Base-by-base conservation (phyloP, 2,797 vertebrate genomes). In the Fundulus diaphanus region DNA sequence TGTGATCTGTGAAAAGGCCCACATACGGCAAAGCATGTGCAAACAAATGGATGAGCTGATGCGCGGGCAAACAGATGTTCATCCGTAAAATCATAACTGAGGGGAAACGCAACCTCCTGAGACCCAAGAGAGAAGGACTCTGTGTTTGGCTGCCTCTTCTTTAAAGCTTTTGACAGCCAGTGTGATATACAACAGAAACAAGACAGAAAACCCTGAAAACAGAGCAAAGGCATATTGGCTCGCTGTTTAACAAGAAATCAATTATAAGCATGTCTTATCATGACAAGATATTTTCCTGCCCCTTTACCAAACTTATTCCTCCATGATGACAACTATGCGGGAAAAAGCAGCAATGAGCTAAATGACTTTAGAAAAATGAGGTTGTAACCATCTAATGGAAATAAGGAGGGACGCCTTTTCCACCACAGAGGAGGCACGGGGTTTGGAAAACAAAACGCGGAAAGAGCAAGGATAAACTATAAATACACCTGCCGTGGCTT, bases 51-150 rank as follows among this genome's bases (percentile, higher is more conserved):
- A 87, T 77, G 37, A 80, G 73, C 54, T 22, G 76, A 67, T 44
- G 72, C 77, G 75, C 68, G n/a, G 61, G 72, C 68, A 63, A 87
- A 79, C 85, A 89, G 85, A 83, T 85, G 85, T 76, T 82, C 40
- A 74, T 76, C 70, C 71, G 80, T 72, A 80, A 74, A 77, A 78
- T 61, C 70, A 24, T 61, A 79, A 75, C 77, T 63, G 44, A 44
- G 35, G 51, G 16, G 44, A 40, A 66, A 40, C 57, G 51, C 37
- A 78, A 73, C 78, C 73, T 63, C 74, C 5, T 13, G 69, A 79
- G 61, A 85, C 46, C 61, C 68, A 44, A 57, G 27, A 71, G 67
- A 73, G 67, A 69, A 73, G 70, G 31, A 27, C 31, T 69, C 44
- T 71, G 66, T 71, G 66, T 72, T 66, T 16, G 70, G 74, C 24